Evolutionary conservation across 2,113 vertebrate genomes (phyloP).

Genomic region (Ascaphus truei): DNA sequence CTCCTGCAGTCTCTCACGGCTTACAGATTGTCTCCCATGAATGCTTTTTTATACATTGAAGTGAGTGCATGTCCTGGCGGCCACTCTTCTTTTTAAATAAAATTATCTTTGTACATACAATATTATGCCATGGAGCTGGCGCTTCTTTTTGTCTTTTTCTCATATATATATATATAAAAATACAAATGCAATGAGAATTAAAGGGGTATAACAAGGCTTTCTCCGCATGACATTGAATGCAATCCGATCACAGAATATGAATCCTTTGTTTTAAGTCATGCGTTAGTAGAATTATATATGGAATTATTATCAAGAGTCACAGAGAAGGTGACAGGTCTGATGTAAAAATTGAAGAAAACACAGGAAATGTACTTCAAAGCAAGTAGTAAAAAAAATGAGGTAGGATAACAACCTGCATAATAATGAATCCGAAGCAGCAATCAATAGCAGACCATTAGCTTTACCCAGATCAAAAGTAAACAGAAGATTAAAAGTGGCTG

Average conservation of each 20-base stretch:
- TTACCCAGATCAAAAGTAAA: slow-evolving; percentile 26
- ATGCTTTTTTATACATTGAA: too few species aligned
- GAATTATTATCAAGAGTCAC: neutral
- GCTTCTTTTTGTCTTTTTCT: too few species aligned
- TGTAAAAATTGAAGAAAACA: slow-evolving; percentile 10
- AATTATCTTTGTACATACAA: too few species aligned
- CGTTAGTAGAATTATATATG: neutral
- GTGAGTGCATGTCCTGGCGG: too few species aligned
- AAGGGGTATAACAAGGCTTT: too few species aligned
- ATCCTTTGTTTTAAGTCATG: neutral
- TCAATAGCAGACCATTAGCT: slow-evolving; percentile 37
- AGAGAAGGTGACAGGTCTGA: neutral
- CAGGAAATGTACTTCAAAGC: slow-evolving; percentile 20
- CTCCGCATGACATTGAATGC: too few species aligned
- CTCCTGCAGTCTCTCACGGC: too few species aligned
- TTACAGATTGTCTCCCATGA: too few species aligned
- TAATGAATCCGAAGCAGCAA: slow-evolving; percentile 38
- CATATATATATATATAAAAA: too few species aligned
- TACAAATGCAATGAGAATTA: too few species aligned
- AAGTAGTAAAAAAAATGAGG: slow-evolving; percentile 15
- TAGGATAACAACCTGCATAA: slow-evolving; percentile 26
- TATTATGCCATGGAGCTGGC: too few species aligned
- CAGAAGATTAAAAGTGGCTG: slow-evolving; percentile 23
- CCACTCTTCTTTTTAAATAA: too few species aligned
- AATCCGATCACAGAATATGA: neutral